phyloP scores from a whole-genome alignment of 2,888 invertebrate species.

The Chromoteleia sp. region DNA sequence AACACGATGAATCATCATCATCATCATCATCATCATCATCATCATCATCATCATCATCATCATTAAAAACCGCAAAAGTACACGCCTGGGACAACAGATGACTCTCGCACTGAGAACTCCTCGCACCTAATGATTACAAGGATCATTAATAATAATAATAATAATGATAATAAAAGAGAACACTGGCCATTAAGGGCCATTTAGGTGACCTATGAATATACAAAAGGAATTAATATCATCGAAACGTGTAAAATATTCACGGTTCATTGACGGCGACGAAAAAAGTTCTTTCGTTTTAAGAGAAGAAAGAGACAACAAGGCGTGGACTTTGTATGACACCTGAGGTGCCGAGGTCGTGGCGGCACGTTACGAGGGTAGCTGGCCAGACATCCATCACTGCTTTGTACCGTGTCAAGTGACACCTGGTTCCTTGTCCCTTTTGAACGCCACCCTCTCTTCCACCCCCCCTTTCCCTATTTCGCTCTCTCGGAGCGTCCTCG shows the following conservation, averaged over 20 bases:
- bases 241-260: constrained; percentile 63
- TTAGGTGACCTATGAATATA: constrained; percentile 27
- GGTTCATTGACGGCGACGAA: constrained; percentile 55
- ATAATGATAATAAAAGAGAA: constrained; percentile 21
- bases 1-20: too few relatives aligned
- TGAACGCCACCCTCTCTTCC: constrained; percentile 66
- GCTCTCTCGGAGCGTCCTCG: constrained; percentile 21
- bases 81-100: neutral
- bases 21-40: neutral
- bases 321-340: constrained; percentile 81
- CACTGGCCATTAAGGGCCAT: constrained; percentile 28
- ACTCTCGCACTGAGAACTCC: neutral
- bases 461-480: constrained; percentile 22
- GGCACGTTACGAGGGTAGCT: constrained; percentile 79
- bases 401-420: constrained; percentile 79
- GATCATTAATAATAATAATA: too few relatives aligned
- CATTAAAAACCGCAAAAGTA: constrained; percentile 5
- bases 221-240: constrained; percentile 60
- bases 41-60: neutral
- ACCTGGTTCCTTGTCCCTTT: constrained; percentile 79
- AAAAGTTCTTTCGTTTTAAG: constrained; percentile 57
- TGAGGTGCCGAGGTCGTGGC: constrained; percentile 79
- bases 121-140: constrained; percentile 13
- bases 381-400: constrained; percentile 82
- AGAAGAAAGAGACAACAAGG: constrained; percentile 77